phyloP scores from a whole-genome alignment of 2,888 invertebrate species.

The Heliconius ismenius region DNA sequence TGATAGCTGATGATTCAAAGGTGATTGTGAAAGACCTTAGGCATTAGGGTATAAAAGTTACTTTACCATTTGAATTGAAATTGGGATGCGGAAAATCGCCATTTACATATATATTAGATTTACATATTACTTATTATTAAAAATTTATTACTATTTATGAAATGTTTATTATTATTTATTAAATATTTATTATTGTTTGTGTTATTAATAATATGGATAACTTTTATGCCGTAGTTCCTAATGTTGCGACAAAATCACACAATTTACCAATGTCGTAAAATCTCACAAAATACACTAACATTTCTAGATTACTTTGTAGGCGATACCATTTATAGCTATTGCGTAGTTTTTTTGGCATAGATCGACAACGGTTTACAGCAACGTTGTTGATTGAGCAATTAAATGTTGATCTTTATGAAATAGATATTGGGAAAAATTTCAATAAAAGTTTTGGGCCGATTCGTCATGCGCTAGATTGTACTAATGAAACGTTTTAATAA shows the following conservation, averaged over 20 bases:
- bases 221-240: neutral
- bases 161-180: neutral
- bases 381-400: constrained; percentile 4
- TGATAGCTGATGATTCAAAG: neutral
- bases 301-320: constrained; percentile 10
- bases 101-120: too few species aligned
- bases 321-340: constrained; percentile 19
- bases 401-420: neutral
- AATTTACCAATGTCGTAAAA: constrained; percentile 16
- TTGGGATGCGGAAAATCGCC: neutral
- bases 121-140: neutral
- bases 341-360: constrained; percentile 14
- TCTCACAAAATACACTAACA: constrained; percentile 46
- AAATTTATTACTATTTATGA: too few species aligned
- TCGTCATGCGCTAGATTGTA: neutral
- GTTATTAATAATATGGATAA: neutral
- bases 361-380: constrained; percentile 1
- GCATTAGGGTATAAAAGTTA: neutral
- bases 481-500: neutral
- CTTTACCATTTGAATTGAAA: neutral
- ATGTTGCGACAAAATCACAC: neutral
- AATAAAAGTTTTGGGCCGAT: neutral
- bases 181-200: neutral
- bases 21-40: neutral
- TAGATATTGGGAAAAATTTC: neutral